These are phyloP conservation scores for Oscheius myriophilus DNA, from an alignment of 2,888 invertebrate species.

Conservation along the genomic window DNA sequence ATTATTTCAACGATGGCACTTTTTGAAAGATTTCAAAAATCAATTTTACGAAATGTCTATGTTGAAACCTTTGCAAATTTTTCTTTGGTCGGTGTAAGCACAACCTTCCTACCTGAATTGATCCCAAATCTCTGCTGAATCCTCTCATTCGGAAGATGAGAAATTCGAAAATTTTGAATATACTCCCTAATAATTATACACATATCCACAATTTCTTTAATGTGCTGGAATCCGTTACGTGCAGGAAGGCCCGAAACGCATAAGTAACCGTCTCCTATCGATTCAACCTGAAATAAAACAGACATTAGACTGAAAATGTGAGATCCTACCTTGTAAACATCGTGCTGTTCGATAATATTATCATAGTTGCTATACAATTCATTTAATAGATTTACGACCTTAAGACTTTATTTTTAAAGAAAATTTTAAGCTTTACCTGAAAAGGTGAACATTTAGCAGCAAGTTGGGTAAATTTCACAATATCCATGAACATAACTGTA, in stretches of 20 bases:
- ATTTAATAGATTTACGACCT: conserved; percentile 64
- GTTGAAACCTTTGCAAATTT: too few relatives aligned
- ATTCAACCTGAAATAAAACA: conserved; percentile 55
- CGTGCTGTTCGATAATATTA: conserved; percentile 61
- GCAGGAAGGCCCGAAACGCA: conserved; percentile 65
- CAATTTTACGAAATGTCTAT: too few relatives aligned
- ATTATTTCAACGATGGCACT: too few relatives aligned
- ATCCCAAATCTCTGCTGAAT: conserved; percentile 66
- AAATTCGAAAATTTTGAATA: conserved; percentile 50
- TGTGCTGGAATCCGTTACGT: conserved; percentile 57
- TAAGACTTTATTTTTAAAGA: background rate
- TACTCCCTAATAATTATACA: conserved; percentile 60
- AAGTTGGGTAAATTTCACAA: conserved; percentile 65
- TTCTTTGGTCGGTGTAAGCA: too few relatives aligned
- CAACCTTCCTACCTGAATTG: conserved; percentile 58
- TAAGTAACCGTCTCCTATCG: conserved; percentile 67
- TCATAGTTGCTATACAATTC: conserved; percentile 65
- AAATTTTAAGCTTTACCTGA: conserved; percentile 49
- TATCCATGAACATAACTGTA: conserved; percentile 67
- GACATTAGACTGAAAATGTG: too few relatives aligned
- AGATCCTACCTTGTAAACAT: conserved; percentile 60
- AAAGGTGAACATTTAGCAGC: conserved; percentile 62
- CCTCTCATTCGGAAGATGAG: conserved; percentile 62
- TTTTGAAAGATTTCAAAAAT: too few relatives aligned
- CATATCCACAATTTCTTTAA: conserved; percentile 62